phyloP scores from a whole-genome alignment of 2,797 vertebrate species.

The Gallinago stenura region DNA sequence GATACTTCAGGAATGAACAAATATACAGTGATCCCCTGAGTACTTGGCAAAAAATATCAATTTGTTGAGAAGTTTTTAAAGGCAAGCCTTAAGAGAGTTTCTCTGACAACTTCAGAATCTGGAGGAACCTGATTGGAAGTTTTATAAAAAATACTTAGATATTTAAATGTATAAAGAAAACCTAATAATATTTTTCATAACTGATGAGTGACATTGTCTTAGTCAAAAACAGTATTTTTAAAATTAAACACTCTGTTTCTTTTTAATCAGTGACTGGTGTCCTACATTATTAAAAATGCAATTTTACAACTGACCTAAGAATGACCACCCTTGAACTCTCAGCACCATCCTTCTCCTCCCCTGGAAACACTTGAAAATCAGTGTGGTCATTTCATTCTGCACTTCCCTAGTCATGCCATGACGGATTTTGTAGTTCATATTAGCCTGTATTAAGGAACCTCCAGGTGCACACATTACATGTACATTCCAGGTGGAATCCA shows the following conservation, averaged over 20 bases:
- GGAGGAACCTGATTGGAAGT: not conserved
- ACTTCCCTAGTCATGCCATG: not conserved
- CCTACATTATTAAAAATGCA: conserved; percentile 41
- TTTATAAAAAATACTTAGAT: conserved; percentile 35
- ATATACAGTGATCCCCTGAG: not conserved
- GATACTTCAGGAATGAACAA: conserved; percentile 32
- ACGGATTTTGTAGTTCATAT: not conserved
- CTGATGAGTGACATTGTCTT: conserved; percentile 26
- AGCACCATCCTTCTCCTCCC: not conserved
- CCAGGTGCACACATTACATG: not conserved
- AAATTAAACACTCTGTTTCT: conserved; percentile 64
- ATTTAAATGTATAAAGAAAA: conserved; percentile 51
- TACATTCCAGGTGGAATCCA: not conserved
- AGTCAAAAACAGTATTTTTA: conserved; percentile 56
- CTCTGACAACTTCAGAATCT: not conserved
- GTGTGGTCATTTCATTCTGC: not conserved
- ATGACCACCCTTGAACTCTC: not conserved
- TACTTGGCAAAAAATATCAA: conserved; percentile 4
- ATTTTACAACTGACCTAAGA: not conserved
- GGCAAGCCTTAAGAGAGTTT: conserved; percentile 29
- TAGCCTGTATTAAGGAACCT: not conserved
- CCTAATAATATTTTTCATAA: conserved; percentile 62
- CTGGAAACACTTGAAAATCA: not conserved
- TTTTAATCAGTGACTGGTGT: conserved; percentile 32
- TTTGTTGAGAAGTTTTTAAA: conserved; percentile 24